A percentile compares a stretch with the other conserved stretches of the same genome.
Evolutionary conservation across 2,113 vertebrate genomes (phyloP).

Genomic region (Hippocampus barbouri): DNA sequence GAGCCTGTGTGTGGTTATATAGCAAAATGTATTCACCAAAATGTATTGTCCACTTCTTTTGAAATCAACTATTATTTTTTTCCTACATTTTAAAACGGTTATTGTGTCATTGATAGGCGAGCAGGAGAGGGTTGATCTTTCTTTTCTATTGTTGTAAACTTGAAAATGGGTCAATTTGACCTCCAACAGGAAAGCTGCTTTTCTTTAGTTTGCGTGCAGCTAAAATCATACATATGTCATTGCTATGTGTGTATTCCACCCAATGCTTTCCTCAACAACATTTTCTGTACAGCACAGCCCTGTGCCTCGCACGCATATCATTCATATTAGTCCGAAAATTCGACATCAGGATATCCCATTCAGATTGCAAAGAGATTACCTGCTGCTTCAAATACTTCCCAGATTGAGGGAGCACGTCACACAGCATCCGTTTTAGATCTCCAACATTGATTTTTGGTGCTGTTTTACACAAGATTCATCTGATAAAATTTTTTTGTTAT

Average conservation of each 20-base stretch:
- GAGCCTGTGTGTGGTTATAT: too few relatives aligned
- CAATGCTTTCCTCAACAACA: slow-evolving; percentile 37
- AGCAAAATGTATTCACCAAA: too few relatives aligned
- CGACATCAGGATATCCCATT: slow-evolving; percentile 75
- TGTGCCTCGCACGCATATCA: slow-evolving; percentile 64
- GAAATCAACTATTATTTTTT: too few relatives aligned
- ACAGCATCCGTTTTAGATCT: slow-evolving; percentile 51
- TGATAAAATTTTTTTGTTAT: slow-evolving; percentile 50
- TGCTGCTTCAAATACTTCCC: slow-evolving; percentile 70
- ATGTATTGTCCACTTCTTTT: too few relatives aligned
- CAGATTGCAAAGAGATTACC: slow-evolving; percentile 69
- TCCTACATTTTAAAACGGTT: too few relatives aligned
- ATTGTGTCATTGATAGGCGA: too few relatives aligned
- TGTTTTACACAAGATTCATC: slow-evolving; percentile 48
- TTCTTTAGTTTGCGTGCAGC: not conserved
- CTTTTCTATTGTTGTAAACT: not conserved
- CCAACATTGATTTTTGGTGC: slow-evolving; percentile 18
- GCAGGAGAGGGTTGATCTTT: not conserved
- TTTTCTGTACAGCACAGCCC: slow-evolving; percentile 43
- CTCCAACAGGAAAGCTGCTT: not conserved
- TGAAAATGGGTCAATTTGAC: too few relatives aligned
- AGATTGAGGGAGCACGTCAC: slow-evolving; percentile 56
- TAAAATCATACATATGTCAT: not conserved
- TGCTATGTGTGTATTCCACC: slow-evolving; percentile 22
- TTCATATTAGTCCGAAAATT: slow-evolving; percentile 75